Conservation (phyloP, 2,888 invertebrate genomes). For the Helleia helle region DNA sequence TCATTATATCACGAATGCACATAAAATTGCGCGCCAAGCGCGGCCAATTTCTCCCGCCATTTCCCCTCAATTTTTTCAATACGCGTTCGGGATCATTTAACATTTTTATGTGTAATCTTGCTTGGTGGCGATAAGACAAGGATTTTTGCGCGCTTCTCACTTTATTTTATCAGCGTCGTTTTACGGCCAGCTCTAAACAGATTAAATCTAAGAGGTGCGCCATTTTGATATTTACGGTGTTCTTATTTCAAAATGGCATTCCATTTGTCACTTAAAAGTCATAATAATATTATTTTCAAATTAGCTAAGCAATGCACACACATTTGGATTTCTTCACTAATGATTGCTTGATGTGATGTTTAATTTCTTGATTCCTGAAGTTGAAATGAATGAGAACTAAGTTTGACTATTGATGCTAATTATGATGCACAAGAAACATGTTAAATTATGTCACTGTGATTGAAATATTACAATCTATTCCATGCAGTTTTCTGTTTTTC, state of each 20-base stretch:
- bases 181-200: slow-evolving; percentile 62
- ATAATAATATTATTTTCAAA: too few species aligned
- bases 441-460: too few species aligned
- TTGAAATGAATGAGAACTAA: too few species aligned
- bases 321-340: too few species aligned
- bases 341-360: too few species aligned
- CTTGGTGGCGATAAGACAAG: slow-evolving; percentile 62
- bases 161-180: slow-evolving; percentile 67
- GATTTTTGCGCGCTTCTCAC: slow-evolving; percentile 58
- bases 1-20: slow-evolving; percentile 21
- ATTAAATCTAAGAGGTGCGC: slow-evolving; percentile 47
- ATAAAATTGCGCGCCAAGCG: slow-evolving; percentile 23
- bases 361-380: too few species aligned
- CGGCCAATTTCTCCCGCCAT: slow-evolving; percentile 50
- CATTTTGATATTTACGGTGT: background rate
- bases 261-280: background rate
- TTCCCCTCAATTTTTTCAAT: slow-evolving; percentile 67
- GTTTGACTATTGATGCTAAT: too few species aligned
- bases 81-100: slow-evolving; percentile 70
- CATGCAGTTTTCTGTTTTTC: too few species aligned
- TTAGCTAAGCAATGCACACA: too few species aligned
- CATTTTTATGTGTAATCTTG: slow-evolving; percentile 73
- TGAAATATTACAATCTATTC: too few species aligned
- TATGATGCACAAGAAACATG: too few species aligned
- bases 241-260: background rate